These are phyloP conservation scores for Nemotelus nigrinus DNA, from an alignment of 2,888 invertebrate genomes.

Conservation along the genomic window DNA sequence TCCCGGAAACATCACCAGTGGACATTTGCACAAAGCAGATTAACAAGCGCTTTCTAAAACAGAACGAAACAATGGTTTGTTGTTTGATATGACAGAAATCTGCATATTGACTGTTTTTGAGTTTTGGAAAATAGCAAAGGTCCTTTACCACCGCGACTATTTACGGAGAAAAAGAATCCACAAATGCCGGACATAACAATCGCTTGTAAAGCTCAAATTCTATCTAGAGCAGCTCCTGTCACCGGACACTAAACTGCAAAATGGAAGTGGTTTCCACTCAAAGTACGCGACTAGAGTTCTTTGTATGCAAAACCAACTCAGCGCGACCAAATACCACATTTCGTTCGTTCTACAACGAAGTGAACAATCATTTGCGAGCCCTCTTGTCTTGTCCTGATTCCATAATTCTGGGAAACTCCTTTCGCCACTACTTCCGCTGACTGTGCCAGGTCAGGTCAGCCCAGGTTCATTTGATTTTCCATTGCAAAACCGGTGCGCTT, in stretches of 20 bases:
- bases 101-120: conserved; percentile 9
- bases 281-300: neutral
- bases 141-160: neutral
- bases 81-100: conserved; percentile 11
- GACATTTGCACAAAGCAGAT: neutral
- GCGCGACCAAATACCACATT: conserved; percentile 28
- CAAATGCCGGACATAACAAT: neutral
- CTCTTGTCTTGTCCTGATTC: conserved; percentile 36
- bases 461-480: conserved; percentile 7
- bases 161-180: neutral
- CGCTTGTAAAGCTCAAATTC: neutral
- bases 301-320: conserved; percentile 1
- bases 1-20: no score
- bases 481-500: neutral
- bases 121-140: neutral
- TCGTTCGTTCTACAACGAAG: conserved; percentile 18
- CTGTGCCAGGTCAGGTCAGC: conserved; percentile 21
- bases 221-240: neutral
- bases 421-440: neutral
- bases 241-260: conserved; percentile 16
- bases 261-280: neutral
- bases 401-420: conserved; percentile 37
- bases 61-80: neutral
- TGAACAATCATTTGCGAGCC: conserved; percentile 22
- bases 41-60: neutral